These are phyloP conservation scores for Sapajus apella DNA, from an alignment of 2,113 vertebrate species.

Conservation along the genomic window DNA sequence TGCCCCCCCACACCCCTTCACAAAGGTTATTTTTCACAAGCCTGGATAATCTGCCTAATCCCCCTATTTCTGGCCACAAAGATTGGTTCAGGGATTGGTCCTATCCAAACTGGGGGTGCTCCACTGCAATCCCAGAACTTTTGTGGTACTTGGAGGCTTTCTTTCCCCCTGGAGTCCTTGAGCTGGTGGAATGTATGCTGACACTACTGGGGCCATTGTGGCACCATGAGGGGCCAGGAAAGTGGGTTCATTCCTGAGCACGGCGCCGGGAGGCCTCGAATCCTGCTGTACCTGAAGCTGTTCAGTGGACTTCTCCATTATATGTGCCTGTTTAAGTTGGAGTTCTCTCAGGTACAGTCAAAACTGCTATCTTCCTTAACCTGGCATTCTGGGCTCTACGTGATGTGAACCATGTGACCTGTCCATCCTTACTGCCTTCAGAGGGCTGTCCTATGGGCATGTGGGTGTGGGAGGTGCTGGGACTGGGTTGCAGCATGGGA, in stretches of 20 bases:
- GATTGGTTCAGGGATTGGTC: background rate
- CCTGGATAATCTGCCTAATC: background rate
- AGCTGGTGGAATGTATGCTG: background rate
- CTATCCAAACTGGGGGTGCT: too few species aligned
- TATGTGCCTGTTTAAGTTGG: background rate
- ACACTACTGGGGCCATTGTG: background rate
- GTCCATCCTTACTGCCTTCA: background rate
- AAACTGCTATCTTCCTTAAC: background rate
- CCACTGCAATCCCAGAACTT: background rate
- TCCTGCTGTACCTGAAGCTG: background rate
- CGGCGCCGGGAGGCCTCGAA: background rate
- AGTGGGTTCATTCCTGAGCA: background rate
- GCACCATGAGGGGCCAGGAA: background rate
- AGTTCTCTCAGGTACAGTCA: background rate
- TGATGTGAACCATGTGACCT: too few species aligned
- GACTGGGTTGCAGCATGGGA: too few species aligned
- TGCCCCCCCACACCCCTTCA: accelerated
- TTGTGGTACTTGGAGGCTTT: background rate
- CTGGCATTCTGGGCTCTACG: background rate
- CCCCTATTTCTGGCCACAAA: background rate
- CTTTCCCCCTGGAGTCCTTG: background rate
- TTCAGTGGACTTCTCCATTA: background rate
- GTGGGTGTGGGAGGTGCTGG: background rate
- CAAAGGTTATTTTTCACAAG: background rate
- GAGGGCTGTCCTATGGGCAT: background rate